These are phyloP conservation scores for Pteronotus mesoamericanus DNA, from an alignment of 2,797 vertebrate species.

Conservation along the genomic window DNA sequence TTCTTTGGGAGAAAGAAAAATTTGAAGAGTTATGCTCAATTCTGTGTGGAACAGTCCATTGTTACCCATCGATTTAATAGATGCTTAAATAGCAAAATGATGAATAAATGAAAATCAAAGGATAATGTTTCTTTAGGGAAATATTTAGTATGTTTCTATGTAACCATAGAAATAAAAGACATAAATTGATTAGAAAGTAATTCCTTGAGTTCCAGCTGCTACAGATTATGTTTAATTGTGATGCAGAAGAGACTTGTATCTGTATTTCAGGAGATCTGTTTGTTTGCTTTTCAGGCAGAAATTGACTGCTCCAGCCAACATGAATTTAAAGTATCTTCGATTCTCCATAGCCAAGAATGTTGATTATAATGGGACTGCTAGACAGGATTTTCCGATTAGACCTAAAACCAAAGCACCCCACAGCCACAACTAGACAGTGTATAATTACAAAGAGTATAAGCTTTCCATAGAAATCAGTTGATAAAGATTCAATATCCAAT, in stretches of 20 bases:
- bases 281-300: slow-evolving; percentile 32
- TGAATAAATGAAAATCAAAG: background rate
- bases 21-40: background rate
- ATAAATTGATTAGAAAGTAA: slow-evolving; percentile 19
- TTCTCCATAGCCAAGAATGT: background rate
- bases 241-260: background rate
- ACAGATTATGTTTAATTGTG: background rate
- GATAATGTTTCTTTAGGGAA: background rate
- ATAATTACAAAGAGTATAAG: background rate
- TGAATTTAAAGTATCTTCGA: background rate
- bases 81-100: background rate
- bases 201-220: background rate
- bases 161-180: background rate
- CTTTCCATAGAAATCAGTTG: background rate
- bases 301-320: background rate
- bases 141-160: background rate
- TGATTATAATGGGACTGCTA: background rate
- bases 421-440: background rate
- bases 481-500: slow-evolving; percentile 23
- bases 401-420: background rate
- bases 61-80: background rate
- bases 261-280: background rate
- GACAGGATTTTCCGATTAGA: background rate
- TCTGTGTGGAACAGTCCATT: background rate
- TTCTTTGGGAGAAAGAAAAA: background rate